Conservation (phyloP, 1,140 invertebrate species). For the Andricus grossulariae region DNA sequence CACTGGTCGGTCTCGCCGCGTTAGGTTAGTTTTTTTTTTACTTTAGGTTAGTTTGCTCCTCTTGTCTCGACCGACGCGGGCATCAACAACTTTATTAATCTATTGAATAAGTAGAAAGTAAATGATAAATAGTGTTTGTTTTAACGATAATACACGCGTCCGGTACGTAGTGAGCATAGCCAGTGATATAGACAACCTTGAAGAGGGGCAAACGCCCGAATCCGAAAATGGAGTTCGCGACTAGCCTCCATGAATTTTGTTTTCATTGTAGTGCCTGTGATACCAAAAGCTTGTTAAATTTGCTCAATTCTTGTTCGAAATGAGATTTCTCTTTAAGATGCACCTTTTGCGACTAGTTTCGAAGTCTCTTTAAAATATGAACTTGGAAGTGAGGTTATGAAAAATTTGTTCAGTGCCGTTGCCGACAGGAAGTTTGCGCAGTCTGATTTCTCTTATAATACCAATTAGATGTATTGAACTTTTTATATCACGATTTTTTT, state of each 20-base stretch:
- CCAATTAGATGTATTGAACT: not conserved
- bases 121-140: not conserved
- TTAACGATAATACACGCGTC: not conserved
- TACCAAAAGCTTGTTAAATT: not conserved
- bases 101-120: conserved; percentile 1
- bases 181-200: not conserved
- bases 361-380: not conserved
- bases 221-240: conserved; percentile 22
- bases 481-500: not conserved
- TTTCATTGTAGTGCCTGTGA: not conserved
- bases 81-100: conserved; percentile 33
- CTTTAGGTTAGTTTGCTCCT: conserved; percentile 6
- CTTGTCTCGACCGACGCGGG: conserved; percentile 21
- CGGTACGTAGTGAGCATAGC: not conserved
- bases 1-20: conserved; percentile 23
- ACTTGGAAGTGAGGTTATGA: not conserved
- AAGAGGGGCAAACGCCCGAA: not conserved
- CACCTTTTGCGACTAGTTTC: not conserved
- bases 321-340: not conserved
- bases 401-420: not conserved
- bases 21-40: conserved; percentile 19
- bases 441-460: not conserved
- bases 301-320: not conserved
- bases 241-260: conserved; percentile 24
- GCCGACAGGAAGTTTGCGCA: conserved; percentile 1